phyloP scores from a whole-genome alignment of 2,113 vertebrate genomes.

The Pitta sordida region DNA sequence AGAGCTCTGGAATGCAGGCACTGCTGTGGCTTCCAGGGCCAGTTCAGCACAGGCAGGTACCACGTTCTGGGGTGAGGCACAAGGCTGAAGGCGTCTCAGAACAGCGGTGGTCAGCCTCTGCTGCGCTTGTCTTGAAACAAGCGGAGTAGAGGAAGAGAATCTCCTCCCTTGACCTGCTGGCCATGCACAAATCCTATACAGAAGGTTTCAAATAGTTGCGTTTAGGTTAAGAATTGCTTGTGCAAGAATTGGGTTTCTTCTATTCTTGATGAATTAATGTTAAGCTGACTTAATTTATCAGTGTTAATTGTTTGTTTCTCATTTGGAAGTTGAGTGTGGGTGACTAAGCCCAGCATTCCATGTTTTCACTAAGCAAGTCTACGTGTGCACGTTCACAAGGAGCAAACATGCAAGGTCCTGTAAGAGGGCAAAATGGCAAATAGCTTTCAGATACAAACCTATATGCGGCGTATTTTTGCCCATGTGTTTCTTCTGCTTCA shows the following conservation, averaged over 20 bases:
- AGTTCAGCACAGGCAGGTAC: background rate
- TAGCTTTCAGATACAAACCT: background rate
- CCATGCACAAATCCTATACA: too few relatives aligned
- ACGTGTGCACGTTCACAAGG: background rate
- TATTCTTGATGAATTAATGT: background rate
- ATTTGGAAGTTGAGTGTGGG: background rate
- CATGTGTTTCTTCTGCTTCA: background rate
- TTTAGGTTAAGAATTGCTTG: background rate
- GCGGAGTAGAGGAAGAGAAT: background rate
- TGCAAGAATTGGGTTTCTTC: background rate
- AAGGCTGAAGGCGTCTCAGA: background rate
- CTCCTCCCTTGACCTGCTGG: background rate
- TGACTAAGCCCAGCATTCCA: background rate
- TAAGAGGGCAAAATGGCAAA: background rate
- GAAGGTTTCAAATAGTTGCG: background rate
- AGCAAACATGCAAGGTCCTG: background rate
- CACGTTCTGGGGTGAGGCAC: background rate
- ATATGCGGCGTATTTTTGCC: background rate
- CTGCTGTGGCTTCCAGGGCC: accelerated
- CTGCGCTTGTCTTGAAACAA: background rate
- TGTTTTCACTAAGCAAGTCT: background rate
- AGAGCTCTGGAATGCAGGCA: too few relatives aligned
- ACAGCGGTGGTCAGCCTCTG: accelerated
- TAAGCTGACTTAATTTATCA: background rate
- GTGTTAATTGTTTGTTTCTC: background rate